Evolutionary conservation across 2,113 vertebrate species (phyloP).

Genomic region (Gnathonemus longibarbis): DNA sequence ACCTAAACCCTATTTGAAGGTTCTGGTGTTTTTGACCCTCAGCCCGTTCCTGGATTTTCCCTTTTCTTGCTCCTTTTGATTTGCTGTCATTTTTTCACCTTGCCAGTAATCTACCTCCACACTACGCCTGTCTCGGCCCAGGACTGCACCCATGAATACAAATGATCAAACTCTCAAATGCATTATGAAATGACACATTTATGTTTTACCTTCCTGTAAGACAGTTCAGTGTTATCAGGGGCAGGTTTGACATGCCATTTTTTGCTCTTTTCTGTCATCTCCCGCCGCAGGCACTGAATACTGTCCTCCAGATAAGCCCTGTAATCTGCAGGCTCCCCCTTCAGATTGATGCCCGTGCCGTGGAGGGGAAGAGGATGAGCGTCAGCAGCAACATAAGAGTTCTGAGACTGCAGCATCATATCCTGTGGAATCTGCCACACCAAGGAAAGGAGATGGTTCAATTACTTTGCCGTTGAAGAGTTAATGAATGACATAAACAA

Average conservation of each 20-base stretch:
- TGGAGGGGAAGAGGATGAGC: slow-evolving; percentile 58
- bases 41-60: not conserved
- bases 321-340: slow-evolving; percentile 49
- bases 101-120: not conserved
- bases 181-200: not conserved
- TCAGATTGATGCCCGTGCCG: slow-evolving; percentile 45
- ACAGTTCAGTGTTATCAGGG: slow-evolving; percentile 66
- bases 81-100: not conserved
- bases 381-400: slow-evolving; percentile 65
- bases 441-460: not conserved
- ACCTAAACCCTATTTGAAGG: not conserved
- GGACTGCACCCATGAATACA: not conserved
- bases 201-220: slow-evolving; percentile 68
- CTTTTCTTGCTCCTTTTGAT: not conserved
- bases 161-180: not conserved
- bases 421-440: slow-evolving; percentile 66
- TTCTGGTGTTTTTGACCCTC: not conserved
- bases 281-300: slow-evolving; percentile 61
- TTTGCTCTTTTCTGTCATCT: slow-evolving; percentile 66
- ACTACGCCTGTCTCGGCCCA: not conserved
- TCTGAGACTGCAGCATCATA: slow-evolving; percentile 69
- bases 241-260: slow-evolving; percentile 61
- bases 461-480: not conserved
- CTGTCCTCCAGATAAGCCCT: slow-evolving; percentile 63
- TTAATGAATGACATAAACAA: not conserved